phyloP scores from a whole-genome alignment of 1,140 invertebrate genomes.

The Drosophila prosaltans region DNA sequence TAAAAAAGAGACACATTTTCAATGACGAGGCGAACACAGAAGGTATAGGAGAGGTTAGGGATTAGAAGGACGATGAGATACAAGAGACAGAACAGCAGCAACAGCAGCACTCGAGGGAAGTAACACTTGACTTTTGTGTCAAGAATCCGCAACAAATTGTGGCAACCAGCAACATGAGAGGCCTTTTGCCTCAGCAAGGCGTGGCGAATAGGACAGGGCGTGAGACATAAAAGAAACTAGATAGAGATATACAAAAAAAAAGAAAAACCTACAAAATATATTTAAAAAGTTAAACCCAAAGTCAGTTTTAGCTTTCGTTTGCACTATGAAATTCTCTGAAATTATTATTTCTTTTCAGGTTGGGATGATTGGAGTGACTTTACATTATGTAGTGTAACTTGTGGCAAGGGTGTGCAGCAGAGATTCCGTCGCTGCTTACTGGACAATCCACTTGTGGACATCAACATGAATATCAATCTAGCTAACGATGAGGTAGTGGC shows the following conservation, averaged over 20 bases:
- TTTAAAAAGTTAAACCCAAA: neutral
- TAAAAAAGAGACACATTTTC: conserved; percentile 35
- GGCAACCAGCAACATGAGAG: conserved; percentile 33
- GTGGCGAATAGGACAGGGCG: neutral
- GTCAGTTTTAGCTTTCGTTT: neutral
- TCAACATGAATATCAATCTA: conserved; percentile 77
- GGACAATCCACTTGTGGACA: conserved; percentile 80
- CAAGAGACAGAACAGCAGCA: conserved; percentile 40
- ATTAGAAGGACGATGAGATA: conserved; percentile 6
- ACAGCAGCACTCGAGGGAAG: conserved; percentile 68
- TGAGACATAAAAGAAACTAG: conserved; percentile 4
- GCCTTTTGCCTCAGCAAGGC: conserved; percentile 15
- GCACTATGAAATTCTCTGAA: neutral
- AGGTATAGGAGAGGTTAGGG: conserved; percentile 14
- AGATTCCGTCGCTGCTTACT: conserved; percentile 85
- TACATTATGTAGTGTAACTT: conserved; percentile 86
- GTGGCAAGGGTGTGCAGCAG: conserved; percentile 85
- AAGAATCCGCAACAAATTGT: conserved; percentile 54
- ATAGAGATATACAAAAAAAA: conserved; percentile 27
- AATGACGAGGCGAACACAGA: conserved; percentile 57
- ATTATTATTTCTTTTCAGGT: conserved; percentile 53
- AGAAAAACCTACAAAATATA: neutral
- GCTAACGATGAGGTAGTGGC: conserved; percentile 54
- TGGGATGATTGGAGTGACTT: conserved; percentile 86
- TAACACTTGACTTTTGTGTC: conserved; percentile 80